Percentiles rank a stretch among this genome's conserved stretches.
These are phyloP conservation scores for Papilio aristodemus DNA, from an alignment of 1,140 invertebrate genomes.

Conservation along the genomic window DNA sequence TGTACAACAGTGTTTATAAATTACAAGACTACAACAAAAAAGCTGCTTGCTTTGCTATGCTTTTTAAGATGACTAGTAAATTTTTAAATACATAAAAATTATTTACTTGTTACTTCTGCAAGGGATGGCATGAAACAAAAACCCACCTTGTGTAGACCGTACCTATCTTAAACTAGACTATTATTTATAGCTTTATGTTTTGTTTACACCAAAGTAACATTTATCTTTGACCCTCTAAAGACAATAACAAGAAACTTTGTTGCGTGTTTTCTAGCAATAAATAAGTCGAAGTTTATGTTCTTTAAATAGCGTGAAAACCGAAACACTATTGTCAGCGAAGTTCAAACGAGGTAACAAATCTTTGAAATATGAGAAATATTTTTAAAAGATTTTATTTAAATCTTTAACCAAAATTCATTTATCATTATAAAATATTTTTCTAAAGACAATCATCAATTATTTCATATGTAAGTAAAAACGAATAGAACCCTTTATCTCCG, in stretches of 20 bases:
- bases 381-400: too few relatives aligned
- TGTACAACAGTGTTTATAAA: neutral
- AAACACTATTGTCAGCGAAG: neutral
- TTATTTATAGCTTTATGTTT: constrained; percentile 1
- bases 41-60: too few relatives aligned
- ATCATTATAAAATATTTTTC: too few relatives aligned
- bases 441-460: too few relatives aligned
- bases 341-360: too few relatives aligned
- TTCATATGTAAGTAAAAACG: too few relatives aligned
- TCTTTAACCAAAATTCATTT: too few relatives aligned
- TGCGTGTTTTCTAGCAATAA: constrained; percentile 7
- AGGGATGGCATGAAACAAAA: neutral
- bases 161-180: neutral
- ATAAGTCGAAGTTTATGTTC: constrained; percentile 8
- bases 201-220: constrained; percentile 9
- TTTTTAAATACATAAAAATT: too few relatives aligned
- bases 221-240: constrained; percentile 16
- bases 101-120: too few relatives aligned
- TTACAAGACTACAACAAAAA: neutral
- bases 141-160: neutral
- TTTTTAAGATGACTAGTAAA: too few relatives aligned
- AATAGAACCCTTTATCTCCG: too few relatives aligned
- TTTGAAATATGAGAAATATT: too few relatives aligned
- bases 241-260: constrained; percentile 11
- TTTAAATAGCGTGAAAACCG: constrained; percentile 4